Base-by-base conservation (phyloP, 2,888 invertebrate species). In the Perizoma flavofasciatum region DNA sequence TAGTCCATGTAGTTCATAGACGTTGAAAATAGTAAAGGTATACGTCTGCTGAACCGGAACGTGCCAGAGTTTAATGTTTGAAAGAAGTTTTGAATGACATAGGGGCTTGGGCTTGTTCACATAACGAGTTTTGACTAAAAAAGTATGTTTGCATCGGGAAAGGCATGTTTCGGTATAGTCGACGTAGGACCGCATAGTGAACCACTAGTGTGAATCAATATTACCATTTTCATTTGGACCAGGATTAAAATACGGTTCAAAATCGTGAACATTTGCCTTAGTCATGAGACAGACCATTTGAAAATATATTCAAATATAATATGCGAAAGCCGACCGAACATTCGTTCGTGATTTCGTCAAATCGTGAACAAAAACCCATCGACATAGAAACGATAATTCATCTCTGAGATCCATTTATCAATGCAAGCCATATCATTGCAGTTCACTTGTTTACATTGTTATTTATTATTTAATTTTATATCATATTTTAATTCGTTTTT, bases 391-490 rank as follows among this genome's bases (percentile, higher is more conserved):
- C 22, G 5, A 22, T n/a, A 10, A n/a, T 41, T 37, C n/a, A 37
- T 10, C 6, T 50, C 22, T 5, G 22, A 44, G 32, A 52, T 48
- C 47, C 0, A 43, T 37, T 52, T 44, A 52, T 55, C 56, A 53
- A 56, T 61, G 52, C 52, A 61, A 56, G 53, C 49, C 61, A 53
- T 61, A 56, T 61, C 56, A 53, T 41, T 52, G 56, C 61, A 49
- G 52, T 63, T 62, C 67, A 53, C 59, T 67, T 53, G 55, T 66
- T 64, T 66, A 68, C 51, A 70, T 66, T 73, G 68, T 65, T 63
- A 67, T 65, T 67, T 67, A 70, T 57, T 66, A 56, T 70, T 65
- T 71, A 68, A 67, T 70, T 65, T 67, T 69, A 56, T 49, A 49
- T 49, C 48, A 52, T 41, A 48, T 55, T 35, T 73, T 61, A n/a